These are phyloP conservation scores for Geophilus truncorum DNA, from an alignment of 2,888 invertebrate genomes.

Conservation along the genomic window DNA sequence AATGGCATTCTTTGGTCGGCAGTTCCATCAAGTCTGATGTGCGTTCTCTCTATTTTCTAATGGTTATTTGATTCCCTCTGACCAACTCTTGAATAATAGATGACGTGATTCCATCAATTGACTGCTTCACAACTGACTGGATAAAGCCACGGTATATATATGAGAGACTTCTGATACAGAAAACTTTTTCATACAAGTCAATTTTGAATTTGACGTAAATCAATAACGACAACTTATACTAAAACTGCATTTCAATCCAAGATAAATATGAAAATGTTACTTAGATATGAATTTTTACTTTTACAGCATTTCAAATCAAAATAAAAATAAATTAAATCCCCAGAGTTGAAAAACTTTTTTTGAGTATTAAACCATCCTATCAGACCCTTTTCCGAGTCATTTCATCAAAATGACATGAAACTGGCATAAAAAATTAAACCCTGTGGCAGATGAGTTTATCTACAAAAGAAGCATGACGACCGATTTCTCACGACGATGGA, in stretches of 20 bases:
- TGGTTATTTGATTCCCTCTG: constrained; percentile 24
- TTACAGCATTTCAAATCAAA: not conserved
- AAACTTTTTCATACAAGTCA: not conserved
- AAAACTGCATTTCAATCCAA: not conserved
- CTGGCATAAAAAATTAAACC: not conserved
- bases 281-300: not conserved
- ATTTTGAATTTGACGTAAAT: not conserved
- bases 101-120: constrained; percentile 12
- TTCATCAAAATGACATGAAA: not conserved
- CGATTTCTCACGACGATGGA: not conserved
- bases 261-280: not conserved
- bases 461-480: not conserved
- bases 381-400: not conserved
- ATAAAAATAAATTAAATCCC: not conserved
- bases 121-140: not conserved
- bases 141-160: not conserved
- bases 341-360: not conserved
- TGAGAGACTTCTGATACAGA: not conserved
- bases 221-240: not conserved
- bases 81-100: constrained; percentile 20
- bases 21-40: constrained; percentile 17
- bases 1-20: not conserved
- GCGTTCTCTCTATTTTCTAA: not conserved
- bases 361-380: not conserved
- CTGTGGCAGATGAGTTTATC: not conserved